phyloP scores from a whole-genome alignment of 1,140 invertebrate genomes.

The Andricus grossulariae region DNA sequence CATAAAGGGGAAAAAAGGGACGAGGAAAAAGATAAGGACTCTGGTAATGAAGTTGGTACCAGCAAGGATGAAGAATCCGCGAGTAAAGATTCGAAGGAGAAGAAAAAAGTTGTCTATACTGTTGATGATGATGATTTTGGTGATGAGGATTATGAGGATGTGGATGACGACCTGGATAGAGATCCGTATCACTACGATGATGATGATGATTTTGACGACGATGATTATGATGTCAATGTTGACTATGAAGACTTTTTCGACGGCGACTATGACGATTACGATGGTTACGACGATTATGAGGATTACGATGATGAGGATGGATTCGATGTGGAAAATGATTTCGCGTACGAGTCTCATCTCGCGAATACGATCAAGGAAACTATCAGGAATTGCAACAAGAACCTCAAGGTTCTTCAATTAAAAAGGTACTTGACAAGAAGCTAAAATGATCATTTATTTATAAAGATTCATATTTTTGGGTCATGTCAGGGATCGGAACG shows the following conservation, averaged over 20 bases:
- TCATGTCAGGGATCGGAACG: too few species aligned
- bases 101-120: too few species aligned
- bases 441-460: too few species aligned
- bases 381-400: background rate
- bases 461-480: too few species aligned
- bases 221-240: background rate
- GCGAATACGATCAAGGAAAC: background rate
- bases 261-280: background rate
- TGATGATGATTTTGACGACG: background rate
- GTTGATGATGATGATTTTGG: too few species aligned
- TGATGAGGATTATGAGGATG: background rate
- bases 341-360: background rate
- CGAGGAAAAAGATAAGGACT: background rate
- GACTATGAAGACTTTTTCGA: background rate
- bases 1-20: background rate
- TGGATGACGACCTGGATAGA: background rate
- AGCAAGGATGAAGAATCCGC: too few species aligned
- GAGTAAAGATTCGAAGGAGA: too few species aligned
- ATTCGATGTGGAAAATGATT: slow-evolving; percentile 12
- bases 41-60: background rate
- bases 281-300: slow-evolving; percentile 1
- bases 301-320: background rate
- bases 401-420: slow-evolving; percentile 2
- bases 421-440: background rate
- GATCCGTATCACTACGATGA: background rate